These are phyloP conservation scores for Tetraneura akinire DNA, from an alignment of 1,140 invertebrate species.

Conservation along the genomic window DNA sequence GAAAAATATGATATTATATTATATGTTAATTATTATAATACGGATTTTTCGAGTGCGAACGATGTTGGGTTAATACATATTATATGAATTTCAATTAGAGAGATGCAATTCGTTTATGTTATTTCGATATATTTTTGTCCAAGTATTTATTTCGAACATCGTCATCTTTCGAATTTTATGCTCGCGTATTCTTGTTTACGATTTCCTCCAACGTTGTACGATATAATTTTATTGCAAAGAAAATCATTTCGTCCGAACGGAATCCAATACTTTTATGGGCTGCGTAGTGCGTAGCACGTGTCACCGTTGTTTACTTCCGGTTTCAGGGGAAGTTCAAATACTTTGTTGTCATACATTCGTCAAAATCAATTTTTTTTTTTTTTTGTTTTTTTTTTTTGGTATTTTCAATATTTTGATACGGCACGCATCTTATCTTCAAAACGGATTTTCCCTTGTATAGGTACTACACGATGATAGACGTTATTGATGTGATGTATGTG, in stretches of 20 bases:
- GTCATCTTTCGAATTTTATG: not conserved
- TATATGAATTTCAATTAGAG: too few relatives aligned
- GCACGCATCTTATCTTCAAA: not conserved
- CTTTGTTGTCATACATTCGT: not conserved
- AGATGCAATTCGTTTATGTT: not conserved
- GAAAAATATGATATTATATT: too few relatives aligned
- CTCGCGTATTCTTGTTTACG: not conserved
- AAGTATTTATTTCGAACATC: too few relatives aligned
- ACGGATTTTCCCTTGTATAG: not conserved
- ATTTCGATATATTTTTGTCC: not conserved
- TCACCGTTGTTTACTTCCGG: constrained; percentile 31
- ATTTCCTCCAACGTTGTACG: not conserved
- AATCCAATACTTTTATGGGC: not conserved
- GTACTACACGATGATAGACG: not conserved
- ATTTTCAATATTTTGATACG: constrained; percentile 21
- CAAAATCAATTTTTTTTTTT: not conserved
- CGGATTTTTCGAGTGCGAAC: too few relatives aligned
- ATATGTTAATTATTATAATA: too few relatives aligned
- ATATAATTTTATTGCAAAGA: not conserved
- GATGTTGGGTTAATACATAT: too few relatives aligned
- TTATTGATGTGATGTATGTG: too few relatives aligned
- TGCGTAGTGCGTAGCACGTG: not conserved
- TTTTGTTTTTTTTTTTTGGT: too few relatives aligned
- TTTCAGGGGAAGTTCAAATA: not conserved
- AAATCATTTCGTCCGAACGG: constrained; percentile 13